Evolutionary conservation across 2,888 invertebrate genomes (phyloP).

Genomic region (Archips xylosteana): DNA sequence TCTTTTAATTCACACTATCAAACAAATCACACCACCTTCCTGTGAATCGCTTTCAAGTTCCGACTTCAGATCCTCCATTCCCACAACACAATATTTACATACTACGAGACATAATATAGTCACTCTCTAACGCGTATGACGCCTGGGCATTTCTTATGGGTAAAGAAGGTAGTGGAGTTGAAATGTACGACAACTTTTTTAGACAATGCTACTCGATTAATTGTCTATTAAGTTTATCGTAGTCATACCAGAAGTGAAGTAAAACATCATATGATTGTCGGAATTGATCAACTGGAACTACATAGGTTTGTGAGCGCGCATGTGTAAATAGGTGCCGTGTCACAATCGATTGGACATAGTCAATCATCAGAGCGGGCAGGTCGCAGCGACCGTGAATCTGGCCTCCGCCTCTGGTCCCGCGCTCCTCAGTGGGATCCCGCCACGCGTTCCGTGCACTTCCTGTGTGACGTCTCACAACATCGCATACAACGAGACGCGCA

Average conservation of each 20-base stretch:
- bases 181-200: background rate
- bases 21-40: slow-evolving; percentile 57
- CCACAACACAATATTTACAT: background rate
- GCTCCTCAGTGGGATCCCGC: slow-evolving; percentile 68
- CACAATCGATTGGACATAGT: slow-evolving; percentile 81
- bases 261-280: slow-evolving; percentile 14
- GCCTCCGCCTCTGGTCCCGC: slow-evolving; percentile 60
- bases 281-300: slow-evolving; percentile 34
- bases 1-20: slow-evolving; percentile 69
- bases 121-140: background rate
- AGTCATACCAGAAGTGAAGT: slow-evolving; percentile 8
- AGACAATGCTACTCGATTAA: background rate
- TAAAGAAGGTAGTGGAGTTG: too few relatives aligned
- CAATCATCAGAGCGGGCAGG: slow-evolving; percentile 77
- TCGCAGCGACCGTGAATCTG: slow-evolving; percentile 82
- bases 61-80: slow-evolving; percentile 14
- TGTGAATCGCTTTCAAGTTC: slow-evolving; percentile 38
- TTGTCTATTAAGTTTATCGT: background rate
- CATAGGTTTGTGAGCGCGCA: slow-evolving; percentile 55
- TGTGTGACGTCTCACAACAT: slow-evolving; percentile 44
- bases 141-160: background rate
- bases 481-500: slow-evolving; percentile 33
- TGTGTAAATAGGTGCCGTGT: slow-evolving; percentile 70
- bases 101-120: background rate
- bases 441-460: slow-evolving; percentile 76